Evolutionary conservation across 1,140 invertebrate species (phyloP).

Genomic region (Pseudomyrmex pallidus): DNA sequence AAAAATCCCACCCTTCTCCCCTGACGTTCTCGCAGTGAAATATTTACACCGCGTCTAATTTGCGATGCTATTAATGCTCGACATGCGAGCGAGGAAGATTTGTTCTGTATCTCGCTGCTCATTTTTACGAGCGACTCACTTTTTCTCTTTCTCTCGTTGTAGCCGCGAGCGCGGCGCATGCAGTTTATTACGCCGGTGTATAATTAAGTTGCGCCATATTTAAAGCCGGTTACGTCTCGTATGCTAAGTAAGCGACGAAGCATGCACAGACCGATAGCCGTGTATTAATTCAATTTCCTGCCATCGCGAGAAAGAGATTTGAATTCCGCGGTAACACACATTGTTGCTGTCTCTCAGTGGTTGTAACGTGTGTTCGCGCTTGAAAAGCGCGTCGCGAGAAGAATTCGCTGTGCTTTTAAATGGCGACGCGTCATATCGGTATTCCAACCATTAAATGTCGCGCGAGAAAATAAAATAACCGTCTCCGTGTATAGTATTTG

Average conservation of each 20-base stretch:
- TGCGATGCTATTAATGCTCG: slow-evolving; percentile 28
- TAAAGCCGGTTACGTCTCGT: slow-evolving; percentile 41
- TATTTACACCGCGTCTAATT: slow-evolving; percentile 39
- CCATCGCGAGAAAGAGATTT: slow-evolving; percentile 8
- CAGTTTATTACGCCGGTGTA: slow-evolving; percentile 46
- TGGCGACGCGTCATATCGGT: not conserved
- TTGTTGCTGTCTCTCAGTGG: not conserved
- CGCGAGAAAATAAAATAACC: not conserved
- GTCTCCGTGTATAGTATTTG: not conserved
- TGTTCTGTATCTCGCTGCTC: slow-evolving; percentile 35
- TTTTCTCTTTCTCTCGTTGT: not conserved
- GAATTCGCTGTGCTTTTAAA: not conserved
- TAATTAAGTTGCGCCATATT: slow-evolving; percentile 52
- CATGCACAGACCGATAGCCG: slow-evolving; percentile 32
- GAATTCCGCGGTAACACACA: slow-evolving; percentile 6
- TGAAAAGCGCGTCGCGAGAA: not conserved
- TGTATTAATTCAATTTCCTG: slow-evolving; percentile 48
- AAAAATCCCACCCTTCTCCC: too few species aligned
- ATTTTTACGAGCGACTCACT: slow-evolving; percentile 37
- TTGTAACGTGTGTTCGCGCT: not conserved
- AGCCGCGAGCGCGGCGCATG: slow-evolving; percentile 32
- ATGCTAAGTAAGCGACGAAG: slow-evolving; percentile 46
- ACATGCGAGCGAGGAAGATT: slow-evolving; percentile 3
- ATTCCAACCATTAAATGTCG: slow-evolving; percentile 34
- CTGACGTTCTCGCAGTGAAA: not conserved